A percentile compares a stretch with the other conserved stretches of the same genome.
Conservation (phyloP, 1,140 invertebrate genomes). For the Hyles euphorbiae region DNA sequence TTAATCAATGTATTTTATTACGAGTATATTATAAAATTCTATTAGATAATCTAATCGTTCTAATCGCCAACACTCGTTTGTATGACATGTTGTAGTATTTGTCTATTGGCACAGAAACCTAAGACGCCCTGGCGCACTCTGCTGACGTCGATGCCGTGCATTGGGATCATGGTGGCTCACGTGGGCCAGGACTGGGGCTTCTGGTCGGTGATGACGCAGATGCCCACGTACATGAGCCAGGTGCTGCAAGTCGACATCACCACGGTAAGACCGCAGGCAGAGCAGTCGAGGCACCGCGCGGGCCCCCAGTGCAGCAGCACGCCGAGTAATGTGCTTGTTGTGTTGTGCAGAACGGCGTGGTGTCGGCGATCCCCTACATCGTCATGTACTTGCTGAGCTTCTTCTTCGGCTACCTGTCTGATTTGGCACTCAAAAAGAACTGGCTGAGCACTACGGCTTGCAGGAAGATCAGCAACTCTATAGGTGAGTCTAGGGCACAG, state of each 20-base stretch:
- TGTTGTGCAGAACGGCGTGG: constrained; percentile 44
- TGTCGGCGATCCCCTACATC: constrained; percentile 67
- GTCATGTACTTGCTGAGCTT: constrained; percentile 83
- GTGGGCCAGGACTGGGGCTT: constrained; percentile 95
- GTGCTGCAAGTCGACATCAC: constrained; percentile 88
- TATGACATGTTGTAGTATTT: no score
- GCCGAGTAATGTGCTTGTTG: no score
- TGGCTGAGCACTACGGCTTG: constrained; percentile 70
- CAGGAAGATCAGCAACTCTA: constrained; percentile 80
- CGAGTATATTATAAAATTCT: no score
- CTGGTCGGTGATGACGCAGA: constrained; percentile 92
- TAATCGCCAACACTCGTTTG: no score
- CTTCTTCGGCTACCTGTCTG: constrained; percentile 78
- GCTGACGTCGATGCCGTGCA: constrained; percentile 86
- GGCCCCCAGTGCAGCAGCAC: no score
- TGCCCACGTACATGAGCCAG: constrained; percentile 92
- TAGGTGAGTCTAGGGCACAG: constrained; percentile 66
- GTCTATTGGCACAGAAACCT: constrained; percentile 28
- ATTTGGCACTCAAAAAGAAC: constrained; percentile 77
- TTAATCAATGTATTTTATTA: no score
- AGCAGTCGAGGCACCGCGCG: no score
- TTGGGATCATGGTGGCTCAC: constrained; percentile 88
- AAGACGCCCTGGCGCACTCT: constrained; percentile 85
- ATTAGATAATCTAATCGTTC: no score
- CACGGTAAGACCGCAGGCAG: constrained; percentile 40